Evolutionary conservation across 2,888 invertebrate genomes (phyloP).

Genomic region (Tenthredo scrophulariae): DNA sequence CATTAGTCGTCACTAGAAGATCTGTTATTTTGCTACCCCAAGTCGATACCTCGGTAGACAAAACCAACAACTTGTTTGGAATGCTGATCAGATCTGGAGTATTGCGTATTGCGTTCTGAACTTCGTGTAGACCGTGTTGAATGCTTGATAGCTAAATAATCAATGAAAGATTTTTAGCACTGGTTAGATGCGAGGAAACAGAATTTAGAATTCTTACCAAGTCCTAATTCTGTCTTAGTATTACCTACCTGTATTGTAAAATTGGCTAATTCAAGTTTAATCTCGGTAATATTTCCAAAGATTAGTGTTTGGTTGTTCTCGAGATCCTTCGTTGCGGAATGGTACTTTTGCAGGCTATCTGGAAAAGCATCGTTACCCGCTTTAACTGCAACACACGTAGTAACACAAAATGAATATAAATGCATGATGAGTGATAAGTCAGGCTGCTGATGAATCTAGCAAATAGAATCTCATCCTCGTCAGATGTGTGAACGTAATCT

Average conservation of each 20-base stretch:
- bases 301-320: conserved; percentile 85
- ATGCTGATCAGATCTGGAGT: conserved; percentile 82
- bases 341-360: conserved; percentile 86
- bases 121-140: conserved; percentile 79
- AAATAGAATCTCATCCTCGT: conserved; percentile 17
- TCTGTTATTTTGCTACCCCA: conserved; percentile 83
- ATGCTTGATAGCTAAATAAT: conserved; percentile 77
- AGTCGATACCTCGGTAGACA: conserved; percentile 81
- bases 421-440: not conserved
- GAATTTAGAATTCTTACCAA: not conserved
- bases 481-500: not conserved
- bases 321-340: conserved; percentile 84
- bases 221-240: not conserved
- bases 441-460: not conserved
- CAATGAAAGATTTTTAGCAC: conserved; percentile 12
- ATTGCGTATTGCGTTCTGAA: conserved; percentile 82
- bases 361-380: conserved; percentile 86
- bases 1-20: conserved; percentile 73
- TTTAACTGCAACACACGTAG: conserved; percentile 80
- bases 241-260: conserved; percentile 78
- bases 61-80: conserved; percentile 80
- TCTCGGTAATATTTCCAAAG: conserved; percentile 80
- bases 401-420: conserved; percentile 32
- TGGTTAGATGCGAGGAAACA: conserved; percentile 49
- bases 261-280: conserved; percentile 81